These are phyloP conservation scores for Aramus guarauna DNA, from an alignment of 2,113 vertebrate genomes.

Conservation along the genomic window DNA sequence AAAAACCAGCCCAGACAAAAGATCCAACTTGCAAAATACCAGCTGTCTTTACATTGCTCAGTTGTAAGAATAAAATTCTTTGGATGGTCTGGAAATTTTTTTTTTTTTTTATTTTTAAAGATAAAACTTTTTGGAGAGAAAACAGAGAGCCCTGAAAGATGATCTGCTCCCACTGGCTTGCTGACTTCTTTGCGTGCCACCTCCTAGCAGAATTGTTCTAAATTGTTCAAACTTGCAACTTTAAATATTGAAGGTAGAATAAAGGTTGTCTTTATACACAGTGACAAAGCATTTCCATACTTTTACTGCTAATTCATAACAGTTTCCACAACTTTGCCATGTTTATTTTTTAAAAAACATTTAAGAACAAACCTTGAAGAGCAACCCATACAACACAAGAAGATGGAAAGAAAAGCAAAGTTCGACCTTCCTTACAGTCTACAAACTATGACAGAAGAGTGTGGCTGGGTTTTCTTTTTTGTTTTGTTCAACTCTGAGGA, in stretches of 20 bases:
- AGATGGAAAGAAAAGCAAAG: neutral
- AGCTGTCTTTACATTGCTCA: neutral
- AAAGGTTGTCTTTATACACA: neutral
- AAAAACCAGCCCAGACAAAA: neutral
- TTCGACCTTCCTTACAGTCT: neutral
- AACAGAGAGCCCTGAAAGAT: neutral
- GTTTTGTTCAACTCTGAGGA: neutral
- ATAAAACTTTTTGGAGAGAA: neutral
- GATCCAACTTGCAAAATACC: neutral
- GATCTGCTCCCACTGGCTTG: neutral
- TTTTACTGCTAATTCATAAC: neutral
- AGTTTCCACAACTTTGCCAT: neutral
- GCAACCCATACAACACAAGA: neutral
- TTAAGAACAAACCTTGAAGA: neutral
- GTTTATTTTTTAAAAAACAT: neutral
- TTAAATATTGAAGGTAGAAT: neutral
- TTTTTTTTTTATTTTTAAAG: neutral
- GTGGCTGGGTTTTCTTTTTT: neutral
- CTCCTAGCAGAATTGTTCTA: neutral
- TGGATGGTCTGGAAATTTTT: neutral
- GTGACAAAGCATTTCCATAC: neutral
- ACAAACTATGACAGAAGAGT: fast-evolving
- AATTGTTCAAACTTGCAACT: neutral
- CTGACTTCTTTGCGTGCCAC: neutral
- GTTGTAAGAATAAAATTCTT: neutral